A percentile compares a stretch with the other conserved stretches of the same genome.
These are phyloP conservation scores for Gryllus longicercus DNA, from an alignment of 2,888 invertebrate species.

Conservation along the genomic window DNA sequence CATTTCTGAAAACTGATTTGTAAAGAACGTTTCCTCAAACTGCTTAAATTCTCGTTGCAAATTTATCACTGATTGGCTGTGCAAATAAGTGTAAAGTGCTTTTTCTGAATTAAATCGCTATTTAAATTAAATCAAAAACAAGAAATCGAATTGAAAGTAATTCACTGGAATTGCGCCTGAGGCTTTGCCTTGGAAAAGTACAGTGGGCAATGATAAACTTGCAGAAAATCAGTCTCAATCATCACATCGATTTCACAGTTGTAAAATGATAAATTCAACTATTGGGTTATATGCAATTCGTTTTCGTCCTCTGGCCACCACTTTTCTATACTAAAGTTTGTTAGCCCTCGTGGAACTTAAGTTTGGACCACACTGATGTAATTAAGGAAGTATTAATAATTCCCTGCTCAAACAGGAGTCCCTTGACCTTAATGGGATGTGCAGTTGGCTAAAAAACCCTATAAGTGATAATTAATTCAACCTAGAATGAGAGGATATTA, in stretches of 20 bases:
- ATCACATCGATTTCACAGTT: neutral
- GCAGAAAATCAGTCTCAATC: too few relatives aligned
- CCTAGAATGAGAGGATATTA: too few relatives aligned
- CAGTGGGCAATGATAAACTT: neutral
- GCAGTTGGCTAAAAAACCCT: too few relatives aligned
- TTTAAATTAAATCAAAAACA: too few relatives aligned
- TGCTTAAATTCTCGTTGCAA: neutral
- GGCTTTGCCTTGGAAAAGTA: neutral
- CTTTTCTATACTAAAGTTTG: neutral
- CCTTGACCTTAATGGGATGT: too few relatives aligned
- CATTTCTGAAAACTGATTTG: neutral
- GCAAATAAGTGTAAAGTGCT: neutral
- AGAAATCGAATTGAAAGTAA: neutral
- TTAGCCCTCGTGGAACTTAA: neutral
- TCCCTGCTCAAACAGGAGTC: too few relatives aligned
- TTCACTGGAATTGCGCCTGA: neutral
- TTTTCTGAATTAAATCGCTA: too few relatives aligned
- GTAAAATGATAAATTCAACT: neutral
- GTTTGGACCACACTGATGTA: neutral
- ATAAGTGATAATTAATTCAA: too few relatives aligned
- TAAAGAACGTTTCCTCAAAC: neutral
- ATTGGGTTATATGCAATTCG: neutral
- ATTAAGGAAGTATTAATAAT: too few relatives aligned
- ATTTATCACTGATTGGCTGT: neutral
- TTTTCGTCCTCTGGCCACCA: neutral